phyloP scores from a whole-genome alignment of 2,113 vertebrate species.

The Cyanistes caeruleus region DNA sequence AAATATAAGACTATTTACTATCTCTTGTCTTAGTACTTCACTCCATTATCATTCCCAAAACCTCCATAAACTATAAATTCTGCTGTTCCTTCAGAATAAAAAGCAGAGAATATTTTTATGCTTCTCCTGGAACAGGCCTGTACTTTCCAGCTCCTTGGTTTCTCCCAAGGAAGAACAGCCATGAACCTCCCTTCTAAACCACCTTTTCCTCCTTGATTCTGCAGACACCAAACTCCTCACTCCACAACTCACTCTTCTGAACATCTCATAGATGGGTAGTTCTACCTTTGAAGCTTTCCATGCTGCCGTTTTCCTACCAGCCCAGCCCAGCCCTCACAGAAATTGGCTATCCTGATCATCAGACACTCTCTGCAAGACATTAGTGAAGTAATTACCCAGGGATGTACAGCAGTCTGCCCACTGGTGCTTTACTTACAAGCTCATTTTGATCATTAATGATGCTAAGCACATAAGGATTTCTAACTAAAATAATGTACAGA shows the following conservation, averaged over 20 bases:
- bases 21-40: background rate
- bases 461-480: background rate
- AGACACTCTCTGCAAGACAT: background rate
- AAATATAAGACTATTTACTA: background rate
- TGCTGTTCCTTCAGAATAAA: background rate
- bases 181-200: fast-evolving
- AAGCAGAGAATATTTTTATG: background rate
- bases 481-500: background rate
- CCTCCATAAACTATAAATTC: background rate
- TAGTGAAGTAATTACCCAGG: background rate
- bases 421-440: background rate
- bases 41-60: background rate
- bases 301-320: background rate
- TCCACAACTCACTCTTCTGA: background rate
- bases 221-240: background rate
- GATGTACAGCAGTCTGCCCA: background rate
- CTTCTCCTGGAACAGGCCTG: background rate
- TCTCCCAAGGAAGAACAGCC: background rate
- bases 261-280: background rate
- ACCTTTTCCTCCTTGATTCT: background rate
- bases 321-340: background rate
- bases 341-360: background rate
- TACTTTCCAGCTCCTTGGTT: background rate
- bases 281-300: background rate
- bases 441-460: background rate